phyloP scores from a whole-genome alignment of 2,113 vertebrate species.

The Channa maculata region DNA sequence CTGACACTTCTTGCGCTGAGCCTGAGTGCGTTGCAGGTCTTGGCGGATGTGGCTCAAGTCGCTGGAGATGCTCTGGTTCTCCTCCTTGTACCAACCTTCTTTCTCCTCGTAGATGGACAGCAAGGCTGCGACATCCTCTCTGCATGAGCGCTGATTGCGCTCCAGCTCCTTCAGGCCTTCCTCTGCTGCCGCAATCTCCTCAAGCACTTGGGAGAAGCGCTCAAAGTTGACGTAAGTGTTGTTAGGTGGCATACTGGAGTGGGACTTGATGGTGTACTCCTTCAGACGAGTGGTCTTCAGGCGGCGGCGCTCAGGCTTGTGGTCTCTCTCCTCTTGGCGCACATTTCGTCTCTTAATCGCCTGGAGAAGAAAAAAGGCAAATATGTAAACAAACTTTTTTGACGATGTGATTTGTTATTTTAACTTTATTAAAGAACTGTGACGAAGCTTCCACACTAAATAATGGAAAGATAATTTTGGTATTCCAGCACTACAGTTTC shows the following conservation, averaged over 20 bases:
- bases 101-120: conserved; percentile 95
- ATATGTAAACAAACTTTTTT: too few relatives aligned
- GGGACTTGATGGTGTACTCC: conserved; percentile 99
- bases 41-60: conserved; percentile 90
- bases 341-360: conserved; percentile 95
- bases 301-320: conserved; percentile 91
- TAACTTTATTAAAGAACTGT: too few relatives aligned
- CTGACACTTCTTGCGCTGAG: conserved; percentile 90
- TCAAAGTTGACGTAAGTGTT: conserved; percentile 98
- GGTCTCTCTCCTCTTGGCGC: conserved; percentile 89
- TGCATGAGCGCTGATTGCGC: conserved; percentile 89
- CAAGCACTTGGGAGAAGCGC: conserved; percentile 96
- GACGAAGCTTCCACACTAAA: too few relatives aligned
- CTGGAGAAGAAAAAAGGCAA: conserved; percentile 66
- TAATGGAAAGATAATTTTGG: too few relatives aligned
- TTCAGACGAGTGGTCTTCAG: conserved; percentile 96
- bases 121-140: conserved; percentile 91
- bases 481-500: too few relatives aligned
- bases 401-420: too few relatives aligned
- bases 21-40: conserved; percentile 90
- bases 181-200: conserved; percentile 91
- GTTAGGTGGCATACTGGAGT: conserved; percentile 99
- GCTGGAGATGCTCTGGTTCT: conserved; percentile 90
- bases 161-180: conserved; percentile 91
- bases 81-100: conserved; percentile 96